Percentiles rank a stretch among this genome's conserved stretches.
Evolutionary conservation across 2,888 invertebrate genomes (phyloP).

Genomic region (Pemphredon lugubris): DNA sequence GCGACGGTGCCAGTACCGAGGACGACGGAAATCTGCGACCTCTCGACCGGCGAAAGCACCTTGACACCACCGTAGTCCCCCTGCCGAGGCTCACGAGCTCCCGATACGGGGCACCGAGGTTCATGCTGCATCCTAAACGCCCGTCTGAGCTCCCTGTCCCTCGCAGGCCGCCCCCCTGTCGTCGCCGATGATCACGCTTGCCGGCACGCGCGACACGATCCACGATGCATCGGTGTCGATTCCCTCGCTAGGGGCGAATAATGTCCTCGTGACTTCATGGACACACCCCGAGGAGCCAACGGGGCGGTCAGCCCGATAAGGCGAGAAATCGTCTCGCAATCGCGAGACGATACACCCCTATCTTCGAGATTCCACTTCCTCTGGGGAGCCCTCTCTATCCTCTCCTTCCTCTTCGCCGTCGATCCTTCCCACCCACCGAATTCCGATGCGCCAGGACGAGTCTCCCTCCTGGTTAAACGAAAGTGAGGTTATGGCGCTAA

Average conservation of each 20-base stretch:
- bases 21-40: slow-evolving; percentile 48
- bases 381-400: slow-evolving; percentile 27
- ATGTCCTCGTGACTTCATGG: slow-evolving; percentile 64
- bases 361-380: not conserved
- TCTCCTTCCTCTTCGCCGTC: not conserved
- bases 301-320: slow-evolving; percentile 33
- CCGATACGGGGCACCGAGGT: slow-evolving; percentile 78
- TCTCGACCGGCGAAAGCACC: slow-evolving; percentile 67
- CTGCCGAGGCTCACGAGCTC: slow-evolving; percentile 79
- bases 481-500: slow-evolving; percentile 56
- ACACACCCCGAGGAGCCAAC: slow-evolving; percentile 56
- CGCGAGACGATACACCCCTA: too few species aligned
- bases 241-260: slow-evolving; percentile 17
- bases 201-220: slow-evolving; percentile 33
- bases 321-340: too few species aligned
- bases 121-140: slow-evolving; percentile 80
- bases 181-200: slow-evolving; percentile 61
- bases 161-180: slow-evolving; percentile 30
- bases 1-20: slow-evolving; percentile 50
- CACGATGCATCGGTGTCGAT: slow-evolving; percentile 34
- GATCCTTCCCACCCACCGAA: not conserved
- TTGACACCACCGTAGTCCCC: slow-evolving; percentile 70
- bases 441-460: too few species aligned
- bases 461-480: too few species aligned
- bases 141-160: slow-evolving; percentile 51